These are phyloP conservation scores for Metopolophium dirhodum DNA, from an alignment of 1,140 invertebrate species.

Conservation along the genomic window DNA sequence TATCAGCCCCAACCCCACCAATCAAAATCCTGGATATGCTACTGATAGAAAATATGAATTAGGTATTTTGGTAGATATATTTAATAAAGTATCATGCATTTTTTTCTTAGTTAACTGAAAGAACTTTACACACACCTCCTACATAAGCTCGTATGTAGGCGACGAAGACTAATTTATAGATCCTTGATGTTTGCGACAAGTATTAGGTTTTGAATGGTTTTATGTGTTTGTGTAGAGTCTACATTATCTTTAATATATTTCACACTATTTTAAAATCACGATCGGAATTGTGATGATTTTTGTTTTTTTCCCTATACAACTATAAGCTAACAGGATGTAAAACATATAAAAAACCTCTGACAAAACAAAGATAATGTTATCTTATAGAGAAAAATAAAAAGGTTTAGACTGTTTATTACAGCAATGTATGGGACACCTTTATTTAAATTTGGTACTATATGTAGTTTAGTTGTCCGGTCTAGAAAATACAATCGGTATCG, in stretches of 20 bases:
- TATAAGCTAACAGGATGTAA: neutral
- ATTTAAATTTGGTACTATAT: neutral
- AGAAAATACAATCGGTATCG: neutral
- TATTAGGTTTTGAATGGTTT: neutral
- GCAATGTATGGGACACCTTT: neutral
- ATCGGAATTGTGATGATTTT: neutral
- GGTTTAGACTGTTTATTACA: neutral
- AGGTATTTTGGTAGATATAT: neutral
- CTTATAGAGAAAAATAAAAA: neutral
- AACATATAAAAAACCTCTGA: neutral
- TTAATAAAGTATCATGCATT: neutral
- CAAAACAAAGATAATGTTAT: neutral
- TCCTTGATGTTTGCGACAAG: conserved; percentile 8
- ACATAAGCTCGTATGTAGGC: neutral
- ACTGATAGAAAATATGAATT: neutral
- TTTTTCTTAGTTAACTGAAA: neutral
- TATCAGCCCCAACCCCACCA: neutral
- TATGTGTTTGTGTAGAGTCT: neutral
- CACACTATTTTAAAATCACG: neutral
- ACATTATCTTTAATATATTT: neutral
- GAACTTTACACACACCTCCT: neutral
- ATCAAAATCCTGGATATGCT: neutral
- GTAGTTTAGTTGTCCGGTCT: neutral
- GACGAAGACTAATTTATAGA: conserved; percentile 23
- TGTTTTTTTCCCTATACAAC: neutral